phyloP scores from a whole-genome alignment of 2,888 invertebrate species.

The Toxonevra muliebris region DNA sequence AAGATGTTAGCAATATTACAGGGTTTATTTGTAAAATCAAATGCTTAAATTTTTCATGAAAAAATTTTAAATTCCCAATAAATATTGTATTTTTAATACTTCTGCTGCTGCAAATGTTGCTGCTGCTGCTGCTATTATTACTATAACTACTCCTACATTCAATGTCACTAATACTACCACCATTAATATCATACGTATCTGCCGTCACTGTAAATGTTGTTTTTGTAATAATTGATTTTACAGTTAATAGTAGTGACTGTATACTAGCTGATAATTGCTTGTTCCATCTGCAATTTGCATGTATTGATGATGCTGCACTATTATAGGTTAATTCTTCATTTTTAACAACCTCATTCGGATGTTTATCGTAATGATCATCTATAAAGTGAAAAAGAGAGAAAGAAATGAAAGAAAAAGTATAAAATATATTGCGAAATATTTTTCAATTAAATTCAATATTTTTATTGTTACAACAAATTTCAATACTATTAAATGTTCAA shows the following conservation, averaged over 20 bases:
- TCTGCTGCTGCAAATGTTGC: neutral
- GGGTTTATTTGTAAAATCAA: slow-evolving; percentile 5
- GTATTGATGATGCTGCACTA: slow-evolving; percentile 58
- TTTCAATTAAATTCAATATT: too few species aligned
- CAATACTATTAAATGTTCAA: too few species aligned
- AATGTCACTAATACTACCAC: neutral
- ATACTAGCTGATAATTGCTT: neutral
- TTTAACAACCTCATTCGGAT: slow-evolving; percentile 92
- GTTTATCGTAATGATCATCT: slow-evolving; percentile 84
- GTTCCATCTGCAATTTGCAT: neutral
- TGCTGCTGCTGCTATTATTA: neutral
- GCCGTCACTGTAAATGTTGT: neutral
- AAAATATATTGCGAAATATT: too few species aligned
- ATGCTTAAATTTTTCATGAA: slow-evolving; percentile 8
- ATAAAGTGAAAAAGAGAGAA: slow-evolving; percentile 12
- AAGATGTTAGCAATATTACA: neutral
- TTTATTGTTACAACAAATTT: too few species aligned
- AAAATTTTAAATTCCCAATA: neutral
- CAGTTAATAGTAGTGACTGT: neutral
- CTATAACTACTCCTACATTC: neutral
- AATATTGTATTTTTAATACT: neutral
- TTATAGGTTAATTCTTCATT: slow-evolving; percentile 89
- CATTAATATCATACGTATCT: neutral
- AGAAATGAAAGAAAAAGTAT: neutral
- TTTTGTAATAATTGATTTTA: neutral